phyloP scores from a whole-genome alignment of 2,888 invertebrate genomes.

The Trichogramma evanescens region DNA sequence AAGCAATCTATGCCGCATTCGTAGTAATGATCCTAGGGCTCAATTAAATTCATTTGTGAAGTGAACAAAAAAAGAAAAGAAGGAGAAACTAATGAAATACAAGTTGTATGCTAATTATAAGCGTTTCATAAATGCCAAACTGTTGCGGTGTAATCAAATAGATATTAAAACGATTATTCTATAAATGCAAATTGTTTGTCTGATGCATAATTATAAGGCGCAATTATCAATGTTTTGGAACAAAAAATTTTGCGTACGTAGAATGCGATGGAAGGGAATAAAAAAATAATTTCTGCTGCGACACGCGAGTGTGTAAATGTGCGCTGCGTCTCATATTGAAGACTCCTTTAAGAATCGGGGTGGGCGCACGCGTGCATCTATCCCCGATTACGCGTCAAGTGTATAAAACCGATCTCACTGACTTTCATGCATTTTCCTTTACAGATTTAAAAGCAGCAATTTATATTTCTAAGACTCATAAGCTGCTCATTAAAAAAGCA shows the following conservation, averaged over 20 bases:
- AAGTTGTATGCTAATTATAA: constrained; percentile 3
- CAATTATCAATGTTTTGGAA: constrained; percentile 3
- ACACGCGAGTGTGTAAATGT: constrained; percentile 4
- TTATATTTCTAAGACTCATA: constrained; percentile 12
- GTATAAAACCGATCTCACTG: constrained; percentile 12
- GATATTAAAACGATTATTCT: constrained; percentile 3
- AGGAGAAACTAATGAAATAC: constrained; percentile 10
- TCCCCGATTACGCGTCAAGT: constrained; percentile 4
- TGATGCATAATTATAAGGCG: not conserved
- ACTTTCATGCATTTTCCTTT: constrained; percentile 13
- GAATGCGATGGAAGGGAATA: not conserved
- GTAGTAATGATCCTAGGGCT: constrained; percentile 31
- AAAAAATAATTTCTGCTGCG: constrained; percentile 10
- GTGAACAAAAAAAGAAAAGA: not conserved
- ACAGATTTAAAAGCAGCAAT: constrained; percentile 6
- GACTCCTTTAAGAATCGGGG: not conserved
- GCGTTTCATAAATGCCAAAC: constrained; percentile 10
- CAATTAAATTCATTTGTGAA: constrained; percentile 35
- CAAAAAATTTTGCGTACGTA: too few relatives aligned
- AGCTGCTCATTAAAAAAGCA: constrained; percentile 11
- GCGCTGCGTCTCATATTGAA: too few relatives aligned
- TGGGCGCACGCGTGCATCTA: constrained; percentile 1
- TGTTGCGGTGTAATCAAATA: constrained; percentile 10
- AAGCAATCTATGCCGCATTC: not conserved
- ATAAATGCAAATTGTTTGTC: constrained; percentile 3